phyloP scores from a whole-genome alignment of 2,113 vertebrate genomes.

The Leucosticte australis region DNA sequence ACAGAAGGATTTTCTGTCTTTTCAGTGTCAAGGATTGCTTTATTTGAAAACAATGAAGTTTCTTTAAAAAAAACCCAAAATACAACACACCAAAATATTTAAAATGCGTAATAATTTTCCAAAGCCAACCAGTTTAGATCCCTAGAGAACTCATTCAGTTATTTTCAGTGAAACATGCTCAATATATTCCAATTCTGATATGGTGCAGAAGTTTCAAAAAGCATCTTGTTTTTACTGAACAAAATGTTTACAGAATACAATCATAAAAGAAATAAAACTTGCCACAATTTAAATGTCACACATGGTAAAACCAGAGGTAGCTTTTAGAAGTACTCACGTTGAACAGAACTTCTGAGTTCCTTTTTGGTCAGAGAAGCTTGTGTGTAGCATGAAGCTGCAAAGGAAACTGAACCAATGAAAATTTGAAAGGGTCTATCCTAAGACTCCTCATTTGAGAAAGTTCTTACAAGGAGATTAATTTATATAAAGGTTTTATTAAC shows the following conservation, averaged over 20 bases:
- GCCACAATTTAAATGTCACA: background rate
- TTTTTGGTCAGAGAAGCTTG: background rate
- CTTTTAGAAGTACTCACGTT: background rate
- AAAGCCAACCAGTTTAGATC: background rate
- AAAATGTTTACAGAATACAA: background rate
- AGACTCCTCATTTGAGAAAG: background rate
- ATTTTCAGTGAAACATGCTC: background rate
- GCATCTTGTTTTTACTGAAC: background rate
- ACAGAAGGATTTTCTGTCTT: background rate
- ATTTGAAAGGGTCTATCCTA: background rate
- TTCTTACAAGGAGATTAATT: background rate
- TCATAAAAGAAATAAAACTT: background rate
- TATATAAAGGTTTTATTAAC: background rate
- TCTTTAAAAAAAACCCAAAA: background rate
- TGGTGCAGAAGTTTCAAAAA: background rate
- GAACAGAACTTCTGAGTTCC: background rate
- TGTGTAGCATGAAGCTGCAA: background rate
- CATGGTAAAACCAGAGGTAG: background rate
- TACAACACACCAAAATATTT: background rate
- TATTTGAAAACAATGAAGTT: background rate
- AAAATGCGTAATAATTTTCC: background rate
- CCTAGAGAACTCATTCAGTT: background rate
- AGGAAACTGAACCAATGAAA: background rate
- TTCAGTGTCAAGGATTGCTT: background rate
- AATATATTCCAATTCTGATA: background rate